These are phyloP conservation scores for Diadophis punctatus DNA, from an alignment of 2,113 vertebrate species.

Conservation along the genomic window DNA sequence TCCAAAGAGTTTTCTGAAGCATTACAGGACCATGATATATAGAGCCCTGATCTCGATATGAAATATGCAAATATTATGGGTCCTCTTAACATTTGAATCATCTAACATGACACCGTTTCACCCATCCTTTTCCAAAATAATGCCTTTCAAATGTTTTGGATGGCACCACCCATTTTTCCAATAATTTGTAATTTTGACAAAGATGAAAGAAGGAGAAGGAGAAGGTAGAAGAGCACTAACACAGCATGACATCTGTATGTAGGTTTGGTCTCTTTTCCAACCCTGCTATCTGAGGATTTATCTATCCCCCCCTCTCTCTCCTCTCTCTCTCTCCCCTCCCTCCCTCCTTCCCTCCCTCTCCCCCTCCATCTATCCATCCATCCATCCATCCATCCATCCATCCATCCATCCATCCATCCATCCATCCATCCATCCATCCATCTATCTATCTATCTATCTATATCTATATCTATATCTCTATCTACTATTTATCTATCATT, in stretches of 20 bases:
- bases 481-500: too few species aligned
- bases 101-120: background rate
- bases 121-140: background rate
- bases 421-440: too few species aligned
- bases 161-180: background rate
- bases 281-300: background rate
- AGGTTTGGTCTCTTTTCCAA: background rate
- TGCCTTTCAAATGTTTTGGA: background rate
- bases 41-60: background rate
- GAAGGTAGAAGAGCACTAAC: background rate
- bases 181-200: background rate
- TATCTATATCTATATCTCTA: too few species aligned
- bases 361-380: too few species aligned
- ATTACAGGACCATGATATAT: background rate
- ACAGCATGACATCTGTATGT: background rate
- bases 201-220: background rate
- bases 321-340: too few species aligned
- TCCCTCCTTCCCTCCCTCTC: too few species aligned
- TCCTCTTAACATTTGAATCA: background rate
- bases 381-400: too few species aligned
- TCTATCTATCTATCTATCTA: too few species aligned
- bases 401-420: too few species aligned
- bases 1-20: background rate
- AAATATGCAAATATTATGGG: background rate
- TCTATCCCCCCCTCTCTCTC: too few species aligned